Evolutionary conservation across 2,113 vertebrate genomes (phyloP).

Genomic region (Pachyramphus minor): DNA sequence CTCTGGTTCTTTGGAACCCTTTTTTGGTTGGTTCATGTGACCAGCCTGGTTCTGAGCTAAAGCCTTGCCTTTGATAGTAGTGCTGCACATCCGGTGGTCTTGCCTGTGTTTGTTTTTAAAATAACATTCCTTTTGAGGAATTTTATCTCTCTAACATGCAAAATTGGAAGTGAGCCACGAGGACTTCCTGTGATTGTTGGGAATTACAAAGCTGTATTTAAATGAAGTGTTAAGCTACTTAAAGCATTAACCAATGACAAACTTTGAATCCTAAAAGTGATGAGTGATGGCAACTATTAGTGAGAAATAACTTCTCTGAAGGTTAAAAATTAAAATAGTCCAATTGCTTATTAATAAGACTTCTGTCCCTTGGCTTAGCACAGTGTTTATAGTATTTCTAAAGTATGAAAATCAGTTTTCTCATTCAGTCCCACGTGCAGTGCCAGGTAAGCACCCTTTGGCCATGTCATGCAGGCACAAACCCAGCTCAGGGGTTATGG

Average conservation of each 20-base stretch:
- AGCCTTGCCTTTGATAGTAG: background rate
- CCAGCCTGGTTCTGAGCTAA: background rate
- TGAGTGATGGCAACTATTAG: background rate
- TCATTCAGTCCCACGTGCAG: background rate
- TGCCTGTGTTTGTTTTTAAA: conserved; percentile 14
- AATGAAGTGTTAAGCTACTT: conserved; percentile 59
- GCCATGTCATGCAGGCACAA: rapidly evolving
- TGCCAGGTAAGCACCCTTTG: background rate
- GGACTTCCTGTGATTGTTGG: conserved; percentile 40
- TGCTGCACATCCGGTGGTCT: background rate
- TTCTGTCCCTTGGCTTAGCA: background rate
- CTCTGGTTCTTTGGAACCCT: background rate
- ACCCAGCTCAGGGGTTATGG: background rate
- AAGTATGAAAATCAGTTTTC: background rate
- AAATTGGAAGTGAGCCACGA: conserved; percentile 28
- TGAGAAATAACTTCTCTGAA: background rate
- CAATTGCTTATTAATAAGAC: background rate
- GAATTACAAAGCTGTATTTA: conserved; percentile 48
- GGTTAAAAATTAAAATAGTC: background rate
- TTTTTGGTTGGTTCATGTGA: background rate
- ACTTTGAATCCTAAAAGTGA: background rate
- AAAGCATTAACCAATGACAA: background rate
- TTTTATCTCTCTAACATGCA: background rate
- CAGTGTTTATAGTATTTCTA: background rate
- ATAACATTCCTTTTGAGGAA: conserved; percentile 28